Base-by-base conservation (phyloP, 2,888 invertebrate species). In the Microplitis manilae region DNA sequence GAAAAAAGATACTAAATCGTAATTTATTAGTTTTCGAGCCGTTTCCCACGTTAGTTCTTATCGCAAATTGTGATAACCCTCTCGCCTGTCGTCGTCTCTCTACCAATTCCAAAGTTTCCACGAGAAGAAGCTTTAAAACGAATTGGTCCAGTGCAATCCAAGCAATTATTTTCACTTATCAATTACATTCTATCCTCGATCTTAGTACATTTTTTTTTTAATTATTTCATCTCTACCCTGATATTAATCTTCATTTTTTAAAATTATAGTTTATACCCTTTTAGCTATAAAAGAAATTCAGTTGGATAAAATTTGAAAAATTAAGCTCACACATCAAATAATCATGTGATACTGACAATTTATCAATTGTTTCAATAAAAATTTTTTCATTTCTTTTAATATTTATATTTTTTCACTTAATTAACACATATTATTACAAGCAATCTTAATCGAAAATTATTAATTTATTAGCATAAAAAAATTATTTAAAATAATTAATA, bases 161-260 rank as follows among this genome's bases (percentile, higher is more conserved):
- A 64, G 73, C 77, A 77, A 77, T 77, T 77, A 77, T 77, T 77
- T 77, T 68, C 61, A 69, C 69, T 73, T 77, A 77, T 77, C 73
- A 64, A 73, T 38, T 69, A 74, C 20, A 72, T 60, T 62, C 13
- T 68, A n/a, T 20, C 40, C 69, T 59, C 17, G 40, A 68, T 68
- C 69, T 40, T 73, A 62, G 62, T 61, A 73, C 40, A 73, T 20
- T 20, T 65, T 50, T 50, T 60, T 59, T 67, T 67, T 67, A 38
- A 13, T 20, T 67, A 20, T n/a, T 13, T 6, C 20, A 50, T 50
- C 50, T 50, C 6, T 50, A 50, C 50, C 9, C 75, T 74, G 61
- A 68, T 50, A 50, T 13, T 50, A 50, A 50, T 13, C 50, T 50
- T 50, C 13, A 50, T 50, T 41, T 41, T 41, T 72, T 30, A 0